Evolutionary conservation across 2,113 vertebrate genomes (phyloP).

Genomic region (Epinephelus moara): DNA sequence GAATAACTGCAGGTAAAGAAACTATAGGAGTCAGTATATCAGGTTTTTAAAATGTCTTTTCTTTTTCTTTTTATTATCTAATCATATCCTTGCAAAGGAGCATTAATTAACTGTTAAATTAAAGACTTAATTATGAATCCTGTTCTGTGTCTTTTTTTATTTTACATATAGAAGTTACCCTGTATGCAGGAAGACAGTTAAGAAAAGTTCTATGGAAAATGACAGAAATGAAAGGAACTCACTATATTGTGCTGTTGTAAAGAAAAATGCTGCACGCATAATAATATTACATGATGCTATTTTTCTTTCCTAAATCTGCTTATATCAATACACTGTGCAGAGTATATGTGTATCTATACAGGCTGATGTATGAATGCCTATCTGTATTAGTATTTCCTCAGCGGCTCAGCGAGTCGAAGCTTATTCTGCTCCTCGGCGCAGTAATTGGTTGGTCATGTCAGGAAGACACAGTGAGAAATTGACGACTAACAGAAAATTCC

Average conservation of each 20-base stretch:
- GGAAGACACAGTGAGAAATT: constrained; percentile 72
- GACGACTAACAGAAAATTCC: constrained; percentile 69
- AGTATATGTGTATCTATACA: constrained; percentile 41
- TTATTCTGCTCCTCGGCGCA: constrained; percentile 52
- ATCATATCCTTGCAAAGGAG: neutral
- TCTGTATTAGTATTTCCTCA: constrained; percentile 30
- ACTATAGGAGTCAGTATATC: too few species aligned
- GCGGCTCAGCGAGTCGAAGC: constrained; percentile 34
- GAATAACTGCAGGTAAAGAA: neutral
- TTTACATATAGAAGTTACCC: neutral
- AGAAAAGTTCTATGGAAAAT: neutral
- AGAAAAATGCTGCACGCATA: neutral
- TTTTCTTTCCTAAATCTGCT: constrained; percentile 4
- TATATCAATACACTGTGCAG: constrained; percentile 19
- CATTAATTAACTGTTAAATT: neutral
- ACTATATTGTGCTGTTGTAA: neutral
- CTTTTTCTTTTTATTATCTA: neutral
- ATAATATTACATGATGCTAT: neutral
- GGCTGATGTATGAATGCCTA: constrained; percentile 33
- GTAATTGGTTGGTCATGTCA: constrained; percentile 77
- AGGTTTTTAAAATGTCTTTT: neutral
- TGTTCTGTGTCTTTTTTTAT: neutral
- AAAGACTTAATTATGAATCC: neutral
- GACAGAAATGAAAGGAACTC: neutral
- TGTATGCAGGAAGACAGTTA: neutral